Evolutionary conservation across 2,113 vertebrate species (phyloP), one percentile per base, ranked within the genome.

Genomic region (Deroptyus accipitrinus): DNA sequence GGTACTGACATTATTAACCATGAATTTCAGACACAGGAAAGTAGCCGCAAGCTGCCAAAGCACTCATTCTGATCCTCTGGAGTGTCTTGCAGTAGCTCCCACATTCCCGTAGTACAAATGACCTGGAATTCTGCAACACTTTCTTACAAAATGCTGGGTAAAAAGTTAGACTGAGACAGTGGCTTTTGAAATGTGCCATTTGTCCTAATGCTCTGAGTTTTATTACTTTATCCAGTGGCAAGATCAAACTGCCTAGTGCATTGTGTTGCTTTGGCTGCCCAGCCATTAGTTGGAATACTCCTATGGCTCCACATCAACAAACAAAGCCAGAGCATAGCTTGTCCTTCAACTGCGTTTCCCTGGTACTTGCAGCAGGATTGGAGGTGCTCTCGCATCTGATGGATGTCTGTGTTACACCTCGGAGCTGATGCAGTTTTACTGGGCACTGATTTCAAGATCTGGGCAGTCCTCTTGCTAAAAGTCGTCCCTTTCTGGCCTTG

Each of bases 1-100:
- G 92, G 88, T 61, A 63, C 49, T 75, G 95, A 94, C 93, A 96
- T 97, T 73, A 83, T 85, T 64, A 41, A 57, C 74, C 75, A 44
- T 86, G 89, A 79, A 94, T 98, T 96, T 97, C 83, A 95, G 93
- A 95, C 97, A 96, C 94, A 96, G 97, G 96, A 97, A 97, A 96
- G 89, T 90, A 91, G 97, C 96, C 96, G 88, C 22, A 76, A 91
- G 62, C 62, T 97, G 97, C 96, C 97, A 98, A 22, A 97, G 68
- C 83, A 95, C 83, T 95, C 93, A 91, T 94, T 62, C 90, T 96
- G 94, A 95, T 97, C 94, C 86, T 90, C 75, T 64, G 22, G 93
- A 95, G 94, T 92, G 92, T 88, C 97, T 92, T 97, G 92, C 97
- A 98, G 97, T 96, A 95, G 95, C 95, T 96, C 83, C 84, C 88